Conservation (phyloP, 2,888 invertebrate genomes). For the Liposcelis brunnea region DNA sequence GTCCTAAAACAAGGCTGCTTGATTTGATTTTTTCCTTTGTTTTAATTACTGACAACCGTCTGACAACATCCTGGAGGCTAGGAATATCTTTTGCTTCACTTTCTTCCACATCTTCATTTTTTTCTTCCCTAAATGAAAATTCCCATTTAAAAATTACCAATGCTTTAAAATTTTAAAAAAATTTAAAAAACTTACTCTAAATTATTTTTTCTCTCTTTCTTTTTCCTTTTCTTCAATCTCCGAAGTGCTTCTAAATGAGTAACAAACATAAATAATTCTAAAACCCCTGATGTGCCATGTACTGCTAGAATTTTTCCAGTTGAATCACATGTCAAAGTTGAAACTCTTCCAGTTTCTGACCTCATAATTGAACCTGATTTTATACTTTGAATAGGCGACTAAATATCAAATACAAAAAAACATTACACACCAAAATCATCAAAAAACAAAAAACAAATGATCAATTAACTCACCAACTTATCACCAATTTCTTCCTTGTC, state of each 20-base stretch:
- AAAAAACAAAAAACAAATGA: background rate
- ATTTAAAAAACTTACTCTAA: constrained; percentile 4
- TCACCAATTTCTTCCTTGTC: constrained; percentile 28
- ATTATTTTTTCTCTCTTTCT: constrained; percentile 47
- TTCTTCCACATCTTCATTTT: constrained; percentile 23
- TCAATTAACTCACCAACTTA: constrained; percentile 4
- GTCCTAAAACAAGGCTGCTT: constrained; percentile 48
- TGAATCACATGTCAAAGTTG: constrained; percentile 52
- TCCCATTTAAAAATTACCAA: background rate
- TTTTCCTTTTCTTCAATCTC: constrained; percentile 55
- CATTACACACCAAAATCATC: constrained; percentile 9
- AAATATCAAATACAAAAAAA: no score
- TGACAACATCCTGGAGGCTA: constrained; percentile 55
- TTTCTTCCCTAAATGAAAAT: constrained; percentile 16
- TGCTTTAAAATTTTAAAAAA: background rate
- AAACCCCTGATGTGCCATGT: constrained; percentile 58
- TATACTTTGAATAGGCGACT: constrained; percentile 52
- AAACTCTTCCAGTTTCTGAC: constrained; percentile 60
- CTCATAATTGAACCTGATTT: constrained; percentile 68
- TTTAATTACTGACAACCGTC: constrained; percentile 46
- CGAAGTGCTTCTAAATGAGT: constrained; percentile 53
- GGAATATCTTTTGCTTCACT: constrained; percentile 24
- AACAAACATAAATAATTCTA: constrained; percentile 73
- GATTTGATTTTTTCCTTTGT: constrained; percentile 39
- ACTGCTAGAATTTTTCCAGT: constrained; percentile 58